Base-by-base conservation (phyloP, 2,113 vertebrate species). In the Cinclus mexicanus region DNA sequence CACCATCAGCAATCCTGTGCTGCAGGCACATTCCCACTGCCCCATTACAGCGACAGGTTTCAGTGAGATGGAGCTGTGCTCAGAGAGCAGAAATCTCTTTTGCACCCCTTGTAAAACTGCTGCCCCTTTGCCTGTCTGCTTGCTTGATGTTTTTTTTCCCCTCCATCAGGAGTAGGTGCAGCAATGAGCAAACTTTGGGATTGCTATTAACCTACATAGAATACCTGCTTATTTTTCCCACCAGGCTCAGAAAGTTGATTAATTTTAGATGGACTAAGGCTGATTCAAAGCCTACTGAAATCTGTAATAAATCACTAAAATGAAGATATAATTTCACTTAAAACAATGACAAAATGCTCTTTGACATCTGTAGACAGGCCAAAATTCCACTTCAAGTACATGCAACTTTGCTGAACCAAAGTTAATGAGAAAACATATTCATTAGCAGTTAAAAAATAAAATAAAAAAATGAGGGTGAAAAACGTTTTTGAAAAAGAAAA, bases 161-260 rank as follows among this genome's bases (percentile, higher is more conserved):
- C 21, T 2, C 41, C 57, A 55, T 56, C 68, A 88, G 31, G 7
- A 78, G 55, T 12, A 69, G 46, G 55, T 39, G 80, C 13, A 35
- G n/a, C 68, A 53, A 42, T 33, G 55, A 87, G 26, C 53, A 89
- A 72, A 93, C 49, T 93, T 87, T 76, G 46, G 67, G 55, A 35
- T 44, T 90, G 80, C 47, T 78, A 39, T 63, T 46, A 91, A 60
- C 3, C 6, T 55, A 77, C 85, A 60, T 24, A 90, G 63, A 91
- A 88, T 80, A 63, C 79, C 31, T 91, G 82, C 75, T 95, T 95
- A 19, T 60, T 94, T 97, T 95, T 72, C 88, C 87, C 86, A 87
- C 21, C 67, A 61, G 80, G 74, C 72, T 93, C 29, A 69, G 92
- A 95, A 92, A 85, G 92, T 44, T 87, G 88, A 90, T 95, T 89